Percentiles rank a stretch among this genome's conserved stretches.
These are phyloP conservation scores for Campoletis sonorensis DNA, from an alignment of 1,140 invertebrate genomes.

Conservation along the genomic window DNA sequence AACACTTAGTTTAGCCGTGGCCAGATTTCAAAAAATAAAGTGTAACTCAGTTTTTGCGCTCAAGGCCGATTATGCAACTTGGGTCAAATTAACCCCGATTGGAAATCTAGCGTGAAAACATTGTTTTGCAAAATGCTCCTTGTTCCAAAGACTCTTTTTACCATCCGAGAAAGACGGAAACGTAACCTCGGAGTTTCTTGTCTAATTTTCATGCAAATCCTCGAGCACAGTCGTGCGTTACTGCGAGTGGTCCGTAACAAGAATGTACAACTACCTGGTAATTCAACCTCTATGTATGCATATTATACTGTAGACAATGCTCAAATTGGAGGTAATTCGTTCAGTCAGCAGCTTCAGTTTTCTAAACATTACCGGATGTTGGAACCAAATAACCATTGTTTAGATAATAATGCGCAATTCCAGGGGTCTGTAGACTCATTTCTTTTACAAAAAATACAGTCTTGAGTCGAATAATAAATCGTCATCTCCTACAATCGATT, in stretches of 20 bases:
- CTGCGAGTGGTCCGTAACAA: neutral
- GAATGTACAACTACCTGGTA: neutral
- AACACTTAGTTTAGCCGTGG: no score
- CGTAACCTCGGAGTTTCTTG: constrained; percentile 4
- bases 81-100: no score
- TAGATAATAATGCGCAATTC: constrained; percentile 30
- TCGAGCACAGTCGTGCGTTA: neutral
- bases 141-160: neutral
- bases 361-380: neutral
- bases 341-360: constrained; percentile 2
- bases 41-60: no score
- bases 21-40: no score
- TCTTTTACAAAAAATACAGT: neutral
- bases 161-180: neutral
- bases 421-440: neutral
- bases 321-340: constrained; percentile 43
- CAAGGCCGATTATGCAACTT: no score
- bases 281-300: neutral
- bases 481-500: no score
- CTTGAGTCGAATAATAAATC: no score
- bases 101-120: neutral
- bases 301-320: constrained; percentile 21
- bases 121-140: neutral
- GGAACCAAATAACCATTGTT: constrained; percentile 14
- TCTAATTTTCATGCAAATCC: constrained; percentile 42